Evolutionary conservation across 2,888 invertebrate genomes (phyloP).

Genomic region (Limnephilus auricula): DNA sequence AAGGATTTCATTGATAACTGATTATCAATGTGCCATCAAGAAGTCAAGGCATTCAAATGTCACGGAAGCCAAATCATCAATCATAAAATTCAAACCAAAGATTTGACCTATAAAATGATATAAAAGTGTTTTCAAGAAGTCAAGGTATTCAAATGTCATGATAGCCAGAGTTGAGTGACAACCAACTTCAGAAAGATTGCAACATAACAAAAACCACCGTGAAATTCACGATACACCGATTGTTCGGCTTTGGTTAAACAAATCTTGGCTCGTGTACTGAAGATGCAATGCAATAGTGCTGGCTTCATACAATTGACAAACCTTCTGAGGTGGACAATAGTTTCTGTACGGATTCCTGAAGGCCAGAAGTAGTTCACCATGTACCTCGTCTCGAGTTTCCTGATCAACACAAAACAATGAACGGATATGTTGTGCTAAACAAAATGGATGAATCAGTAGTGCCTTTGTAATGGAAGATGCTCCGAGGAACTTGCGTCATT

Average conservation of each 20-base stretch:
- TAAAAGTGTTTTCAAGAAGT: neutral
- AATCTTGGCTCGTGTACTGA: neutral
- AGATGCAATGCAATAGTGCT: neutral
- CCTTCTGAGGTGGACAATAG: conserved; percentile 39
- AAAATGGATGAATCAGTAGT: neutral
- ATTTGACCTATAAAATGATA: no score
- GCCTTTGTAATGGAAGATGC: neutral
- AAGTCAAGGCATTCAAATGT: neutral
- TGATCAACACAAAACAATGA: conserved; percentile 11
- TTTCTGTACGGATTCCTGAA: conserved; percentile 33
- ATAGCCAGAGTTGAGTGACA: neutral
- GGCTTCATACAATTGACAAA: conserved; percentile 39
- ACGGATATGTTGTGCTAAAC: neutral
- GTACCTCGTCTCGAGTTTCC: conserved; percentile 21
- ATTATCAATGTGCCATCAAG: no score
- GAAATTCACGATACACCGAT: neutral
- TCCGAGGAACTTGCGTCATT: neutral
- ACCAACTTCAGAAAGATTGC: neutral
- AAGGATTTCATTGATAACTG: no score
- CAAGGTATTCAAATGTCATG: neutral
- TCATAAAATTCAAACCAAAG: no score
- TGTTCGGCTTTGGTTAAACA: conserved; percentile 8
- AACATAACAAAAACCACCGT: neutral
- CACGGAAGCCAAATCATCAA: neutral
- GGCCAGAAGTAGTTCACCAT: conserved; percentile 13